A percentile compares a stretch with the other conserved stretches of the same genome.
phyloP scores from a whole-genome alignment of 2,797 vertebrate genomes.

The Coilia nasus region DNA sequence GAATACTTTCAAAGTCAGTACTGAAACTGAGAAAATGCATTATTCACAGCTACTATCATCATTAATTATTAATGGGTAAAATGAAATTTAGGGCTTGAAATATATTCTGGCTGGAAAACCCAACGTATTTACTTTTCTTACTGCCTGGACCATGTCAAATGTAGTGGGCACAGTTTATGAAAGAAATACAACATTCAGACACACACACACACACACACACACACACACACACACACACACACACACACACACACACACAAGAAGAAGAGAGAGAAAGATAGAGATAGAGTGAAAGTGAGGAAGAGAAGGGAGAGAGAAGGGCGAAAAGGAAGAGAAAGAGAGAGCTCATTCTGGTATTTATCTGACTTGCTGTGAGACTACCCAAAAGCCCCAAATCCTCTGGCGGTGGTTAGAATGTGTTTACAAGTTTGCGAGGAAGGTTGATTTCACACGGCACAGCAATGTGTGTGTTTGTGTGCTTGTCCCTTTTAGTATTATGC shows the following conservation, averaged over 20 bases:
- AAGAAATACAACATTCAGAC: neutral
- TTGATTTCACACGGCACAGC: neutral
- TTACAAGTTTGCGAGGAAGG: neutral
- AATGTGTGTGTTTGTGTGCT: neutral
- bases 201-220: neutral
- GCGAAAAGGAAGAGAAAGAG: neutral
- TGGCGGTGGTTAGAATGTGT: conserved; percentile 13
- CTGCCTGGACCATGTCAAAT: too few species aligned
- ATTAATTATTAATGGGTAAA: neutral
- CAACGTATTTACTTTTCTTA: neutral
- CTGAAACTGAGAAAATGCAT: neutral
- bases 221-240: neutral
- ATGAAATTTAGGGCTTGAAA: neutral
- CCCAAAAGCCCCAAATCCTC: neutral
- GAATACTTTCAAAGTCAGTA: neutral
- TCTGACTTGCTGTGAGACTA: neutral
- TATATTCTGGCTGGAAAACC: neutral
- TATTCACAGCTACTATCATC: neutral
- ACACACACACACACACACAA: too few species aligned
- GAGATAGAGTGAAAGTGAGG: neutral
- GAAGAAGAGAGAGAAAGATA: neutral
- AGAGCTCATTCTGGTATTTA: neutral
- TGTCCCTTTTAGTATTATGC: too few species aligned
- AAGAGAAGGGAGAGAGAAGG: neutral
- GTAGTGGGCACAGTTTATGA: too few species aligned